A percentile compares a stretch with the other conserved stretches of the same genome.
Evolutionary conservation across 2,888 invertebrate genomes (phyloP).

Genomic region (Ptilodon capucinus): DNA sequence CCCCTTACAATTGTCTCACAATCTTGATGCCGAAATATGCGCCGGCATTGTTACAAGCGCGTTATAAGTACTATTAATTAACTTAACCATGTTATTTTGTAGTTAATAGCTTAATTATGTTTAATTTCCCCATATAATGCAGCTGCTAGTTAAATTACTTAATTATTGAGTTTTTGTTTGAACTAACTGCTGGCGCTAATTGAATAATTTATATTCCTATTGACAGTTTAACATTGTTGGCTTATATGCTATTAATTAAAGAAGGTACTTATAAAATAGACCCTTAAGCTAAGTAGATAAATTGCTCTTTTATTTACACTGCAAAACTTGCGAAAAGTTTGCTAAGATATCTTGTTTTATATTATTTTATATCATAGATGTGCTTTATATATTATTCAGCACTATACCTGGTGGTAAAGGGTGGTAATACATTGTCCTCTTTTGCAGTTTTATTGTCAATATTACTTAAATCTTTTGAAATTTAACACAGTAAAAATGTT

Average conservation of each 20-base stretch:
- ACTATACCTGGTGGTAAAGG: too few species aligned
- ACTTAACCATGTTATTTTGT: conserved; percentile 24
- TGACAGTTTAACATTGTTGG: conserved; percentile 7
- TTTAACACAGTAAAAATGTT: too few species aligned
- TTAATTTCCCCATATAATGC: conserved; percentile 28
- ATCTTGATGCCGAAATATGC: conserved; percentile 31
- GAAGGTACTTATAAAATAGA: not conserved
- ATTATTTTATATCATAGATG: too few species aligned
- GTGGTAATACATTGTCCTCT: too few species aligned
- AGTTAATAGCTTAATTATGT: conserved; percentile 38
- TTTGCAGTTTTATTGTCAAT: too few species aligned
- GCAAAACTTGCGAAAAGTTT: too few species aligned
- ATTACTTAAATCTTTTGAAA: too few species aligned
- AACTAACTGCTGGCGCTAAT: conserved; percentile 18
- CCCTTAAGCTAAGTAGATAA: too few species aligned
- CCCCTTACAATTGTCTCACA: conserved; percentile 30
- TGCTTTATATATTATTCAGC: too few species aligned
- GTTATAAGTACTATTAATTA: conserved; percentile 37
- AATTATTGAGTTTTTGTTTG: conserved; percentile 21
- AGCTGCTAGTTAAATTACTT: conserved; percentile 13
- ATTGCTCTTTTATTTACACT: too few species aligned
- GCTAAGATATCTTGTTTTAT: too few species aligned
- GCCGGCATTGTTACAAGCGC: conserved; percentile 33
- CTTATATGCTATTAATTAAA: not conserved
- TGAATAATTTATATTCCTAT: conserved; percentile 17